These are phyloP conservation scores for Clistopyga incitator DNA, from an alignment of 2,888 invertebrate species.

Conservation along the genomic window DNA sequence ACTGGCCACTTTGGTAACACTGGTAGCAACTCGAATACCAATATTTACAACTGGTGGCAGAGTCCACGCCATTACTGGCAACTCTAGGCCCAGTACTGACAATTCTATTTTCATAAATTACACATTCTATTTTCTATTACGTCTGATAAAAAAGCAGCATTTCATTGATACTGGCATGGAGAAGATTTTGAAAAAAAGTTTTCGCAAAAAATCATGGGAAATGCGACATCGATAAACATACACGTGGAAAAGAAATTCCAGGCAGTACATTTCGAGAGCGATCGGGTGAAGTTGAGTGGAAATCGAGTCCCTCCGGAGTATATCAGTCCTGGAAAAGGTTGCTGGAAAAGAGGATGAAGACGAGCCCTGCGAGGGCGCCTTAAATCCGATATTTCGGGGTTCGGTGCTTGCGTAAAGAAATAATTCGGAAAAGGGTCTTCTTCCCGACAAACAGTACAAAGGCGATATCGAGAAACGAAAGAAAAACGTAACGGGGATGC, in stretches of 20 bases:
- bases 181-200: background rate
- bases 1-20: no score
- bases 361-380: background rate
- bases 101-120: no score
- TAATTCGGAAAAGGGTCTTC: conserved; percentile 44
- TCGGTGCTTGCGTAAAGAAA: conserved; percentile 30
- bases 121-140: no score
- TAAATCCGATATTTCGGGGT: conserved; percentile 24
- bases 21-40: no score
- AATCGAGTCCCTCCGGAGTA: background rate
- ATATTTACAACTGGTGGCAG: no score
- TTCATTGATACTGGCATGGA: background rate
- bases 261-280: background rate
- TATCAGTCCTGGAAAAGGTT: background rate
- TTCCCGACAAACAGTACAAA: conserved; percentile 7
- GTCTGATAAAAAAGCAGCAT: background rate
- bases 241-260: background rate
- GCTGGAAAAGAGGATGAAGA: conserved; percentile 3
- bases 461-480: background rate
- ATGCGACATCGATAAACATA: background rate
- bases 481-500: conserved; percentile 23
- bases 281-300: background rate
- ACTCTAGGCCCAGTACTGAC: no score
- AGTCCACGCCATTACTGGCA: no score
- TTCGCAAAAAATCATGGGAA: background rate